A percentile compares a stretch with the other conserved stretches of the same genome.
These are phyloP conservation scores for Takifugu bimaculatus DNA, from an alignment of 2,113 vertebrate genomes.

Conservation along the genomic window DNA sequence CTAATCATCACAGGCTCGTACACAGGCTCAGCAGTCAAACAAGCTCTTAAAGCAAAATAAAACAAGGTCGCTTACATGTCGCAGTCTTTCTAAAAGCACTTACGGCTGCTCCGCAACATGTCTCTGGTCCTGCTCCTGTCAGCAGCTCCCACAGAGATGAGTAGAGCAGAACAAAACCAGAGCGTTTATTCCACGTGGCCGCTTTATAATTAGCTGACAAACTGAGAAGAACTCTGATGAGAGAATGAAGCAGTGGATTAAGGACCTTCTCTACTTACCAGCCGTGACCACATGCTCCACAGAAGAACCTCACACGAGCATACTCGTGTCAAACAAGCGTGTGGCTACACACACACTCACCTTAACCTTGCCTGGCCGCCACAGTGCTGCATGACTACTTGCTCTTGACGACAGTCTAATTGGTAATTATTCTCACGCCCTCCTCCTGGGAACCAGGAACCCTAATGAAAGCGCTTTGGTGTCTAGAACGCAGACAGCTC, in stretches of 20 bases:
- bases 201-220: conserved; percentile 82
- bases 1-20: conserved; percentile 2
- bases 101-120: background rate
- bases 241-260: conserved; percentile 69
- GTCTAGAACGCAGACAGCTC: conserved; percentile 49
- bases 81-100: conserved; percentile 15
- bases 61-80: conserved; percentile 23
- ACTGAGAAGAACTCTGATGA: conserved; percentile 72
- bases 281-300: conserved; percentile 65
- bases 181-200: conserved; percentile 43
- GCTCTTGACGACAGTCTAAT: conserved; percentile 69
- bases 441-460: conserved; percentile 53
- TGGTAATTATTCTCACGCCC: conserved; percentile 71
- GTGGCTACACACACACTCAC: conserved; percentile 26
- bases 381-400: conserved; percentile 27
- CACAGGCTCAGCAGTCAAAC: background rate
- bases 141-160: background rate
- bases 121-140: conserved; percentile 1
- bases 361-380: conserved; percentile 35
- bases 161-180: background rate
- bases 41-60: conserved; percentile 16
- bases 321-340: conserved; percentile 40
- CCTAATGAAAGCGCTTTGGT: conserved; percentile 62
- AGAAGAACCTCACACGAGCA: conserved; percentile 17
- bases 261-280: conserved; percentile 71